phyloP scores from a whole-genome alignment of 2,888 invertebrate genomes.

The Synanthedon formicaeformis region DNA sequence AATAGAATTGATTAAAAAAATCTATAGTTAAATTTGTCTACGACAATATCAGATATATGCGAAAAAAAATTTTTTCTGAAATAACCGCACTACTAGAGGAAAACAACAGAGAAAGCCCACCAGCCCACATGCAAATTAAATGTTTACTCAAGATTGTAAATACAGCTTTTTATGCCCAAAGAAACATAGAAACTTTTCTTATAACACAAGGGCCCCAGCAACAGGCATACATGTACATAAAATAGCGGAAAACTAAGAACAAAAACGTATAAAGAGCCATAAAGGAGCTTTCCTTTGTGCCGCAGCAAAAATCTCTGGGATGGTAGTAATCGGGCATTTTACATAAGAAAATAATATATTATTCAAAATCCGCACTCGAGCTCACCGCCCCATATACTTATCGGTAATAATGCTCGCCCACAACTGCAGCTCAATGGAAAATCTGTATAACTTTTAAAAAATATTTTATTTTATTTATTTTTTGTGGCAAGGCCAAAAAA shows the following conservation, averaged over 20 bases:
- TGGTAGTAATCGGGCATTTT: conserved; percentile 68
- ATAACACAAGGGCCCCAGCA: conserved; percentile 20
- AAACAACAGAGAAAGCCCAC: no score
- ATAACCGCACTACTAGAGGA: no score
- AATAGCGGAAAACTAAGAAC: conserved; percentile 50
- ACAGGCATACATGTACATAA: conserved; percentile 19
- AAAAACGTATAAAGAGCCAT: conserved; percentile 61
- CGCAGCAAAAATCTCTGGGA: conserved; percentile 55
- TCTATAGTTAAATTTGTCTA: no score
- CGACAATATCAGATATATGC: no score
- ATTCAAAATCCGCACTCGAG: conserved; percentile 65
- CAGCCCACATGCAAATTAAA: no score
- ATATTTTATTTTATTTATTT: not conserved
- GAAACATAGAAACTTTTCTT: conserved; percentile 27
- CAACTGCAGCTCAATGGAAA: conserved; percentile 15
- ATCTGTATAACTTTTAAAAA: conserved; percentile 12
- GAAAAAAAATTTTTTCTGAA: no score
- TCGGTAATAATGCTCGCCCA: conserved; percentile 59
- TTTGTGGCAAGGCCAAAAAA: no score
- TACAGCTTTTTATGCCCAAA: not conserved
- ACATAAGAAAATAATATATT: conserved; percentile 70
- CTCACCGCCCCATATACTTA: conserved; percentile 58
- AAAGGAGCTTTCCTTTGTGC: conserved; percentile 58
- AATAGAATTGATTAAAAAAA: no score
- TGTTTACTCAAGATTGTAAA: no score